Conservation (phyloP, 2,888 invertebrate genomes). For the Luffia ferchaultella region DNA sequence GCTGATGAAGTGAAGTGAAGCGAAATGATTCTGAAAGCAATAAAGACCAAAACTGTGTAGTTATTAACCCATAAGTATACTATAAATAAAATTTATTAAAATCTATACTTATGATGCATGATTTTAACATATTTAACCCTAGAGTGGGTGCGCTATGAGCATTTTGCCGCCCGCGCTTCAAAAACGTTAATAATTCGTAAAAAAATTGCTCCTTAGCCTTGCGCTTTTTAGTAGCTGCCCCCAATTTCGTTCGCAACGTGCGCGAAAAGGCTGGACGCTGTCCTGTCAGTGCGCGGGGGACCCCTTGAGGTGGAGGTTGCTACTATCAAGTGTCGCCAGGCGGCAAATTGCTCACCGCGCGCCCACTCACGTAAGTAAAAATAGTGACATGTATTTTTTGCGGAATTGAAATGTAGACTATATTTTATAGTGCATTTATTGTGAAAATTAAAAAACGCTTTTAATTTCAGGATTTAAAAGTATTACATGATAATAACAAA, state of each 20-base stretch:
- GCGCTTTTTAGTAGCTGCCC: slow-evolving; percentile 4
- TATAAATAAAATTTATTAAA: too few relatives aligned
- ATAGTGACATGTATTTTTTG: slow-evolving; percentile 6
- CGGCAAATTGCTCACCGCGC: slow-evolving; percentile 12
- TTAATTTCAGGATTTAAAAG: slow-evolving; percentile 7
- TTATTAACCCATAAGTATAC: too few relatives aligned
- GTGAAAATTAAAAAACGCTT: slow-evolving; percentile 4
- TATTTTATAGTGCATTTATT: slow-evolving; percentile 8
- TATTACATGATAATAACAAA: slow-evolving; percentile 6
- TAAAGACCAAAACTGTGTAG: too few relatives aligned
- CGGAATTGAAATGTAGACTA: slow-evolving; percentile 8
- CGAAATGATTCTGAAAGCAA: too few relatives aligned
- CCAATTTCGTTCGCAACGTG: slow-evolving; percentile 1
- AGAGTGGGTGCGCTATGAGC: background rate
- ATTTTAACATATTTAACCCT: background rate
- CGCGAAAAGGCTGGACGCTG: slow-evolving; percentile 1
- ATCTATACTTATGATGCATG: too few relatives aligned
- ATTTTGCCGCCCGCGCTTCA: slow-evolving; percentile 2
- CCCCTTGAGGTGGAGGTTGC: background rate
- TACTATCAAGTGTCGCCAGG: slow-evolving; percentile 5
- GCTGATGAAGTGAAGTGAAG: too few relatives aligned
- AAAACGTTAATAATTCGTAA: slow-evolving; percentile 3
- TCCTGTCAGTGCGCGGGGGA: background rate
- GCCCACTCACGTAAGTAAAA: slow-evolving; percentile 10
- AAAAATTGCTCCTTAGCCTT: slow-evolving; percentile 1